Evolutionary conservation across 1,140 invertebrate genomes (phyloP).

Genomic region (Amyelois transitella): DNA sequence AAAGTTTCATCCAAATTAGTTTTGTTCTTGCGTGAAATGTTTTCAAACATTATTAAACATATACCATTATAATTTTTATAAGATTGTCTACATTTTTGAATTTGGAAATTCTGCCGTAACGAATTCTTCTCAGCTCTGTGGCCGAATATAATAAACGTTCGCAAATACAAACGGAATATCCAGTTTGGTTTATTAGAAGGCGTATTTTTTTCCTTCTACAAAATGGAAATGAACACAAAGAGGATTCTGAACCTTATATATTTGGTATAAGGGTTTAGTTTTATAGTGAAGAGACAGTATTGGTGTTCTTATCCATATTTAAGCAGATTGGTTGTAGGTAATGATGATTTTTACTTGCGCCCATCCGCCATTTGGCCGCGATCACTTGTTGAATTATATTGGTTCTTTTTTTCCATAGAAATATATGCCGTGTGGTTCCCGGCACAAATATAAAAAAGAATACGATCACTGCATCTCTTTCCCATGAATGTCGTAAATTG

Average conservation of each 20-base stretch:
- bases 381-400: background rate
- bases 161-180: slow-evolving; percentile 1
- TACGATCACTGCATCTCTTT: too few species aligned
- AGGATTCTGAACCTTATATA: background rate
- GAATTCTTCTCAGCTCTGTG: background rate
- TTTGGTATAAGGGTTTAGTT: background rate
- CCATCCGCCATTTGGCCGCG: background rate
- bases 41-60: too few species aligned
- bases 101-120: background rate
- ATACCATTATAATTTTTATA: too few species aligned
- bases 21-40: too few species aligned
- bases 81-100: too few species aligned
- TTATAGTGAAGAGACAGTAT: background rate
- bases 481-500: too few species aligned
- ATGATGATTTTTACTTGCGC: background rate
- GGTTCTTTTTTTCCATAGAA: background rate
- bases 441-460: too few species aligned
- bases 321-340: background rate
- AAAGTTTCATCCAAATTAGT: too few species aligned
- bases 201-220: background rate
- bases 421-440: too few species aligned
- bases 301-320: background rate
- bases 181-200: slow-evolving; percentile 4
- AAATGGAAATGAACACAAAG: background rate
- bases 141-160: background rate